These are phyloP conservation scores for Fulica atra DNA, from an alignment of 2,113 vertebrate genomes.

Conservation along the genomic window DNA sequence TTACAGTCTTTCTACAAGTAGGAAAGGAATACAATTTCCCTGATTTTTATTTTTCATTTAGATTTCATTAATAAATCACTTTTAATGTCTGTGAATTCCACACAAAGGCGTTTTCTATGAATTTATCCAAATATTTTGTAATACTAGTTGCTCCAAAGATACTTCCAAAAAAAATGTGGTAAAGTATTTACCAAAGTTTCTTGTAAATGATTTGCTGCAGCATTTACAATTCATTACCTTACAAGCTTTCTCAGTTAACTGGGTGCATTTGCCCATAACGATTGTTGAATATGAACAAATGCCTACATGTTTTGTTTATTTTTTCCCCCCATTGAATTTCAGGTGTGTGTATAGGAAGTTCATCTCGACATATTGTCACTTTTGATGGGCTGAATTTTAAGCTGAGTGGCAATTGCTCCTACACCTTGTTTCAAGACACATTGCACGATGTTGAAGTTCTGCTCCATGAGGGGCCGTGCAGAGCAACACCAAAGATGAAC, in stretches of 20 bases:
- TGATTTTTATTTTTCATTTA: background rate
- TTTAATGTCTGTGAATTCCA: background rate
- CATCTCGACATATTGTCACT: slow-evolving; percentile 89
- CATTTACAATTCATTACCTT: background rate
- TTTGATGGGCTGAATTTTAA: slow-evolving; percentile 89
- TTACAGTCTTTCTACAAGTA: background rate
- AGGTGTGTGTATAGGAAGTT: slow-evolving; percentile 93
- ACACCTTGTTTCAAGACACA: slow-evolving; percentile 81
- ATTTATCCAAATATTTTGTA: background rate
- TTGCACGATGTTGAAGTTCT: slow-evolving; percentile 78
- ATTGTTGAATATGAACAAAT: background rate
- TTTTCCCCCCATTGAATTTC: background rate
- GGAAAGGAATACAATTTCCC: background rate
- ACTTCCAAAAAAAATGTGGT: background rate
- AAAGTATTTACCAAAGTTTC: background rate
- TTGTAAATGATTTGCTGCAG: background rate
- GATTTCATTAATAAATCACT: background rate
- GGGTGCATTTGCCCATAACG: background rate
- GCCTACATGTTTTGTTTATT: background rate
- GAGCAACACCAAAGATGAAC: slow-evolving; percentile 61
- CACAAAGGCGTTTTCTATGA: background rate
- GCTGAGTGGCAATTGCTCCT: slow-evolving; percentile 88
- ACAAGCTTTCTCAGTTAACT: background rate
- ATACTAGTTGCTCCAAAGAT: background rate
- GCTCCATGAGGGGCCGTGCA: slow-evolving; percentile 85